A percentile compares a stretch with the other conserved stretches of the same genome.
These are phyloP conservation scores for Paramormyrops kingsleyae DNA, from an alignment of 2,113 vertebrate species.

Conservation along the genomic window DNA sequence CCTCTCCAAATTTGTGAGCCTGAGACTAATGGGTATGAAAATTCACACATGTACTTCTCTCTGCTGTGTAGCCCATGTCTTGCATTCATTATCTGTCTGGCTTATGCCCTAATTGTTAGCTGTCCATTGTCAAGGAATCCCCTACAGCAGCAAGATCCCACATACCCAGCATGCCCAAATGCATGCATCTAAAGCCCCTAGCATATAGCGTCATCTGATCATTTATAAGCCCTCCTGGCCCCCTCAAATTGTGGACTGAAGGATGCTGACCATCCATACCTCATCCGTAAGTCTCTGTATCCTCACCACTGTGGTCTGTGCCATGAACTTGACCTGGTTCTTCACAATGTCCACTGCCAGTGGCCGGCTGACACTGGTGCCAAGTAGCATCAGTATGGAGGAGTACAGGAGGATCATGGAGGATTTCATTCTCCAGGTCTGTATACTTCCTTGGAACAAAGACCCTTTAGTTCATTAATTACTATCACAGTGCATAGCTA, in stretches of 20 bases:
- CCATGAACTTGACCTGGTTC: constrained; percentile 48
- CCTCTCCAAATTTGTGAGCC: background rate
- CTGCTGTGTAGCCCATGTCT: background rate
- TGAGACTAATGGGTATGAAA: background rate
- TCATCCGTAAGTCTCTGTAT: constrained; percentile 47
- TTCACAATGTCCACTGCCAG: constrained; percentile 43
- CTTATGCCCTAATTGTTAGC: background rate
- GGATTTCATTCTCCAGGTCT: constrained; percentile 45
- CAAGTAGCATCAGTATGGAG: constrained; percentile 24
- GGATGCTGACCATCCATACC: background rate
- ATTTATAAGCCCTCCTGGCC: background rate
- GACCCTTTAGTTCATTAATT: background rate
- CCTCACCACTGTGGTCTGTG: constrained; percentile 53
- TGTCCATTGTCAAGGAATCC: background rate
- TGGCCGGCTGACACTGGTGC: constrained; percentile 30
- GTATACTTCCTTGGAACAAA: background rate
- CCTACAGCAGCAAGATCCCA: background rate
- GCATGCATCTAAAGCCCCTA: background rate
- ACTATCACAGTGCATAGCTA: background rate
- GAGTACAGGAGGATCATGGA: background rate
- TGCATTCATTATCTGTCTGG: background rate
- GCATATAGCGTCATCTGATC: background rate
- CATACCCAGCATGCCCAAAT: background rate
- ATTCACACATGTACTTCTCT: background rate
- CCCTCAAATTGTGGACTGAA: background rate